phyloP scores from a whole-genome alignment of 2,888 invertebrate genomes.

The Coenonympha arcania region DNA sequence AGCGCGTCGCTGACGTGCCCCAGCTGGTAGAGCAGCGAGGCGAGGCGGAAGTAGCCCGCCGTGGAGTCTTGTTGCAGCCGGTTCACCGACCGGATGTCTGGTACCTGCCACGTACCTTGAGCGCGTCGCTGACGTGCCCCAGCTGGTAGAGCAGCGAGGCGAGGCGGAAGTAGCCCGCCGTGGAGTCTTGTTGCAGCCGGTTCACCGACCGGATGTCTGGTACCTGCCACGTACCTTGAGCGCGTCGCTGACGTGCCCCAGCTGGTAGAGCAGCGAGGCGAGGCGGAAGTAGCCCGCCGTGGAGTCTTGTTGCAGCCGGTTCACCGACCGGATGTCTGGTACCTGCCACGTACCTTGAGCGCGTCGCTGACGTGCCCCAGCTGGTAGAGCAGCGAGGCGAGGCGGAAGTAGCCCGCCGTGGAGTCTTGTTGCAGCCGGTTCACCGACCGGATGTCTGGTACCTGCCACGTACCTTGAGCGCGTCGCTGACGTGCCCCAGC shows the following conservation, averaged over 20 bases:
- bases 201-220: slow-evolving; percentile 92
- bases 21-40: slow-evolving; percentile 87
- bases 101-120: too few relatives aligned
- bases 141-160: slow-evolving; percentile 88
- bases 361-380: slow-evolving; percentile 94
- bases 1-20: slow-evolving; percentile 94
- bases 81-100: slow-evolving; percentile 91
- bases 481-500: slow-evolving; percentile 92
- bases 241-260: slow-evolving; percentile 93
- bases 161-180: slow-evolving; percentile 87
- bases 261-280: slow-evolving; percentile 87
- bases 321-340: slow-evolving; percentile 90
- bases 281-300: slow-evolving; percentile 89
- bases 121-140: slow-evolving; percentile 92
- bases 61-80: slow-evolving; percentile 95
- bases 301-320: slow-evolving; percentile 93
- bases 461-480: too few relatives aligned
- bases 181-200: slow-evolving; percentile 93
- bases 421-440: slow-evolving; percentile 94
- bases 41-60: slow-evolving; percentile 86
- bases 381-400: slow-evolving; percentile 89
- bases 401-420: slow-evolving; percentile 86
- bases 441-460: slow-evolving; percentile 90
- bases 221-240: too few relatives aligned
- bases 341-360: too few relatives aligned